Base-by-base conservation (phyloP, 2,797 vertebrate genomes). In the Glossophaga mutica region DNA sequence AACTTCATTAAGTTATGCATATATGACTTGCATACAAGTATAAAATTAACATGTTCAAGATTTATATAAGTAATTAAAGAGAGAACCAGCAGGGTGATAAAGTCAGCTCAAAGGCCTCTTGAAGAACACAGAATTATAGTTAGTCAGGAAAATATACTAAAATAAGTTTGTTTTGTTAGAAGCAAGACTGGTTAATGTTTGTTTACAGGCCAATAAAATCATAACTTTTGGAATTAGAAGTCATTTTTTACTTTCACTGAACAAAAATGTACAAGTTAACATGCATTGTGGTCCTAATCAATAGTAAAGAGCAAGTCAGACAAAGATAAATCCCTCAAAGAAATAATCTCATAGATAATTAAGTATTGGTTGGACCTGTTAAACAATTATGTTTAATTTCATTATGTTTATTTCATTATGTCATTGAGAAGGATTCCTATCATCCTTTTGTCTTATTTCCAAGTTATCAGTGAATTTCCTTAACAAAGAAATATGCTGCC, bases 1-100 rank as follows among this genome's bases (percentile, higher is more conserved):
- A 79, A 9, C 83, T 73, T 90, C 14, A 67, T 32, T n/a, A 94
- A 90, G 15, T 95, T 92, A 84, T 55, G 9, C 94, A 92, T 44
- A 6, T 19, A 10, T 34, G 46, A 32, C 18, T 39, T 14, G n/a
- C 52, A 55, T 21, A 34, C 21, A 90, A 91, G 81, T 89, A 59
- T 46, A 77, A 22, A 52, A 71, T 50, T 14, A 79, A 14, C 2
- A 22, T 3, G 29, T 22, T 83, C 24, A 71, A 87, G 12, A 52
- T 48, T 48, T 79, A 42, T 29, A 1, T 57, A 65, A 46, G 3
- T 87, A 52, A 73, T 77, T 81, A 55, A 37, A 70, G n/a, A 81
- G 9, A 15, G 29, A 87, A 18, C 2, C 11, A 81, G 29, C 8
- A 55, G 2, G 12, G 8, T 82, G 14, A 5, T 46, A 87, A 92